phyloP scores from a whole-genome alignment of 2,113 vertebrate genomes.

The Mohoua ochrocephala region DNA sequence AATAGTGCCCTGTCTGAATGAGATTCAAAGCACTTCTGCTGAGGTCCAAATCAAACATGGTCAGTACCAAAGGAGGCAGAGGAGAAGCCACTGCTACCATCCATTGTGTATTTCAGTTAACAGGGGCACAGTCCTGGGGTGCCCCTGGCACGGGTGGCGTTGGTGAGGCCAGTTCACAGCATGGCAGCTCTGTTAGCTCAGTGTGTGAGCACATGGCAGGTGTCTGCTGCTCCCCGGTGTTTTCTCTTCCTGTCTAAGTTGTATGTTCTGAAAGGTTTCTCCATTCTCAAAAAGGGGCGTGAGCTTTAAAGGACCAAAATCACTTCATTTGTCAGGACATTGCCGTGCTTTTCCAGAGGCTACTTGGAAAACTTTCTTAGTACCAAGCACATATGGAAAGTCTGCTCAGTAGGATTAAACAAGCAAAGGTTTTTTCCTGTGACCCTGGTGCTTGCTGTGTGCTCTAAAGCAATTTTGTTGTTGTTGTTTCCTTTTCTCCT shows the following conservation, averaged over 20 bases:
- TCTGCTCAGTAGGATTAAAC: neutral
- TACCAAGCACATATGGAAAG: neutral
- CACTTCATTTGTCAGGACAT: neutral
- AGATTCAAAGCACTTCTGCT: neutral
- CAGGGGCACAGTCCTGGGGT: neutral
- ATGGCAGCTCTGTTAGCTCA: neutral
- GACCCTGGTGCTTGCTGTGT: neutral
- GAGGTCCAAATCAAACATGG: neutral
- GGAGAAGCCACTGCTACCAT: neutral
- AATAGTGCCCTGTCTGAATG: neutral
- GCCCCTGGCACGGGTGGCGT: neutral
- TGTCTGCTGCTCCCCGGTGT: neutral
- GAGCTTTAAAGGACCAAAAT: neutral
- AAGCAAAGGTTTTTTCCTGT: neutral
- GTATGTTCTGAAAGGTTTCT: neutral
- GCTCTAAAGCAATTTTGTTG: neutral
- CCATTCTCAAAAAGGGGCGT: rapidly evolving
- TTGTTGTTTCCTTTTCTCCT: neutral
- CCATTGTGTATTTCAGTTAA: neutral
- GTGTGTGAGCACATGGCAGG: neutral
- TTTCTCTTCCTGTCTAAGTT: neutral
- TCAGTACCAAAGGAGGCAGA: neutral
- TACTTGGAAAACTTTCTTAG: neutral
- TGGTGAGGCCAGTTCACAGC: neutral
- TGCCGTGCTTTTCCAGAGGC: neutral